A percentile compares a stretch with the other conserved stretches of the same genome.
phyloP scores from a whole-genome alignment of 2,888 invertebrate genomes.

The Bugulina stolonifera region DNA sequence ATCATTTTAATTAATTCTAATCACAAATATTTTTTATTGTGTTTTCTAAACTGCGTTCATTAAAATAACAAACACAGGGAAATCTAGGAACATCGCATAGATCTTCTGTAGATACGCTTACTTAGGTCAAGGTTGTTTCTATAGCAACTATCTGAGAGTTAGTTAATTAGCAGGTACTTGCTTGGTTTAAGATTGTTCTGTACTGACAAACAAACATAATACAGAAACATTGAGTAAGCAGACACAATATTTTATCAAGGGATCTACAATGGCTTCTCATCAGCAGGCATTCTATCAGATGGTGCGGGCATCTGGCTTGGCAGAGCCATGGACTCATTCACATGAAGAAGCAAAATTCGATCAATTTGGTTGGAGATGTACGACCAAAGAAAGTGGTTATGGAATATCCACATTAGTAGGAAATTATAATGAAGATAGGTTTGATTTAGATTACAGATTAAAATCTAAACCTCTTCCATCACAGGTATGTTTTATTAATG shows the following conservation, averaged over 20 bases:
- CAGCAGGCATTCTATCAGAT: slow-evolving; percentile 39
- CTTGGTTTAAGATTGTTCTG: neutral
- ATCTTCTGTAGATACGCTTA: no score
- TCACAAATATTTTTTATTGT: no score
- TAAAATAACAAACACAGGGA: no score
- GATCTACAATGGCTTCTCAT: no score
- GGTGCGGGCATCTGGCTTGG: slow-evolving; percentile 41
- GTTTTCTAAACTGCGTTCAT: no score
- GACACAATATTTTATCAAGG: no score
- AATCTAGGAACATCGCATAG: no score
- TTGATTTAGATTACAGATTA: slow-evolving; percentile 39
- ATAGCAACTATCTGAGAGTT: neutral
- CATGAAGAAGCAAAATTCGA: slow-evolving; percentile 39
- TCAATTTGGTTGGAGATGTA: slow-evolving; percentile 46
- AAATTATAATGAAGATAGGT: slow-evolving; percentile 48
- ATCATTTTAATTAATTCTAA: no score
- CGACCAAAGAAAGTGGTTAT: slow-evolving; percentile 43
- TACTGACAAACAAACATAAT: no score
- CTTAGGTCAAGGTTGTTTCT: slow-evolving; percentile 23
- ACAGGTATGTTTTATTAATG: slow-evolving; percentile 44
- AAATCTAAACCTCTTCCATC: slow-evolving; percentile 43
- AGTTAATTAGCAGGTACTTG: neutral
- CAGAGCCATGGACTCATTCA: slow-evolving; percentile 43
- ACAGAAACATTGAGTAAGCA: no score
- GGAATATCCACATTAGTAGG: slow-evolving; percentile 40